Conservation (phyloP, 2,113 vertebrate species). For the Danionella cerebrum region DNA sequence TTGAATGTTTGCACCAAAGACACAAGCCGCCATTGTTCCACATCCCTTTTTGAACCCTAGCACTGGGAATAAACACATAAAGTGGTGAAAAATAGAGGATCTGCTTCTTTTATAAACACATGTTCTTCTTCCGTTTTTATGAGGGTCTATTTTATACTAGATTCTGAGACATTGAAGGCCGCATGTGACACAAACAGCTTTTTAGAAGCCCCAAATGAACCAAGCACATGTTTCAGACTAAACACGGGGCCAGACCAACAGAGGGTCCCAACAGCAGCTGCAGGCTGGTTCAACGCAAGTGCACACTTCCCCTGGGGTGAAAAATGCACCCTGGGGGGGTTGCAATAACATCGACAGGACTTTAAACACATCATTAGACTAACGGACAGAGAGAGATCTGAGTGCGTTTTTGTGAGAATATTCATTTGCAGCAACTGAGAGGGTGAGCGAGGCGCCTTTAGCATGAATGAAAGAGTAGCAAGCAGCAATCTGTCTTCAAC, state of each 20-base stretch:
- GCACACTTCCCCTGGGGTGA: neutral
- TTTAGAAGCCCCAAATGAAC: conserved; percentile 11
- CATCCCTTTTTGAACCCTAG: too few relatives aligned
- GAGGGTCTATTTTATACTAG: conserved; percentile 19
- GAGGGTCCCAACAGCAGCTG: neutral
- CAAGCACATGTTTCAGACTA: conserved; percentile 18
- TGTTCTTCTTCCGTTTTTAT: conserved; percentile 3
- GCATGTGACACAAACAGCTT: conserved; percentile 17
- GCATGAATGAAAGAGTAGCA: too few relatives aligned
- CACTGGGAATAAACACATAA: neutral
- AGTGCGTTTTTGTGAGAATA: too few relatives aligned
- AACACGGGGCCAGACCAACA: conserved; percentile 1
- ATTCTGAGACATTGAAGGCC: neutral
- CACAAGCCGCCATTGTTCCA: too few relatives aligned
- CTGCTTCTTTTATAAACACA: neutral
- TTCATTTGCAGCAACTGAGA: too few relatives aligned
- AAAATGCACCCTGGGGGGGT: neutral
- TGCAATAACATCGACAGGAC: neutral
- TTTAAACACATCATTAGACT: neutral
- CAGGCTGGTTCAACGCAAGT: neutral
- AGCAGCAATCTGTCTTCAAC: too few relatives aligned
- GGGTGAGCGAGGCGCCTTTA: too few relatives aligned
- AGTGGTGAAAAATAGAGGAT: neutral
- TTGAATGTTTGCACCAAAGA: too few relatives aligned
- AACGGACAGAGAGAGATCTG: too few relatives aligned